These are phyloP conservation scores for Athene noctua DNA, from an alignment of 2,113 vertebrate species.

Conservation along the genomic window DNA sequence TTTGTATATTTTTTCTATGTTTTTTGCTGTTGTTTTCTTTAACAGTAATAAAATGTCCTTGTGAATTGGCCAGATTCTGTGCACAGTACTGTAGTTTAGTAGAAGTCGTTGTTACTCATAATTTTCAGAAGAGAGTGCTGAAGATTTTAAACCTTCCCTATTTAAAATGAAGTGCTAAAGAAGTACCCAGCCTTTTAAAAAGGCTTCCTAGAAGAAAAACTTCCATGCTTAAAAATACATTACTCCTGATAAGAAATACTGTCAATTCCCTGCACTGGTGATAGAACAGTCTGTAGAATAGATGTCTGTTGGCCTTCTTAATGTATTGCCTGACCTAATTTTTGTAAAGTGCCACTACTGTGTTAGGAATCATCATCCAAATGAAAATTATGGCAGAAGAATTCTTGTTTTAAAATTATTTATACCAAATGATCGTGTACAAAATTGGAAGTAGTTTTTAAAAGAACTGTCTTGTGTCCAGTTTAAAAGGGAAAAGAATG, in stretches of 20 bases:
- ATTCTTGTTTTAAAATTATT: neutral
- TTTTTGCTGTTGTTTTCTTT: neutral
- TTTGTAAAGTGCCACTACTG: neutral
- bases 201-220: neutral
- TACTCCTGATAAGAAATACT: neutral
- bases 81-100: neutral
- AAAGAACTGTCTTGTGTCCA: neutral
- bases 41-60: neutral
- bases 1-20: neutral
- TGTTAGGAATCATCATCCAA: neutral
- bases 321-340: neutral
- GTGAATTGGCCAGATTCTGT: neutral
- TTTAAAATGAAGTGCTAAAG: neutral
- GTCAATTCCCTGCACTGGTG: neutral
- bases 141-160: neutral
- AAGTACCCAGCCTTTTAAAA: neutral
- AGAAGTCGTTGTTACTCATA: neutral
- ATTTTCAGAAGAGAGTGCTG: neutral
- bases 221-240: neutral
- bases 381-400: neutral
- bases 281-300: neutral
- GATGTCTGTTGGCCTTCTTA: neutral
- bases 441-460: neutral
- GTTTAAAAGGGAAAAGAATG: neutral
- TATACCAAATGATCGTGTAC: neutral